Evolutionary conservation across 1,140 invertebrate genomes (phyloP), one percentile per base, ranked within the genome.

Genomic region (Trichonephila clavata): DNA sequence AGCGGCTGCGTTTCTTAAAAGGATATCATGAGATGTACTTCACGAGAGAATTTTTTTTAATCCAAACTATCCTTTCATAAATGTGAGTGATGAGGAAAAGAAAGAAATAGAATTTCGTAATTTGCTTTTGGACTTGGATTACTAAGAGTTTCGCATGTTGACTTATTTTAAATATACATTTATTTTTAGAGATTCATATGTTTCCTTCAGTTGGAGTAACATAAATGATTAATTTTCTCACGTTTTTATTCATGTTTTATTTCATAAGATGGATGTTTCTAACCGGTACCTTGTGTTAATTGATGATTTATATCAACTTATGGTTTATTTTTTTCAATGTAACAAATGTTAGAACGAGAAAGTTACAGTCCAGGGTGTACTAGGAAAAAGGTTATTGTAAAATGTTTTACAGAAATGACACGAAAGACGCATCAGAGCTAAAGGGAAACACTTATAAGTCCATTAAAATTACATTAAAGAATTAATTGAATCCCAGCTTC

Each of bases 41-140:
- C 71, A 77, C 27, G 27, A 7, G 71, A 20, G 32, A 18, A 5
- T 16, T 27, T 18, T 71, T 71, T 77, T 77, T 77, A 39, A 77
- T 32, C 71, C 27, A 77, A 77, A 16, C 27, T 14, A 77, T 77
- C 27, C 71, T 77, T 77, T 77, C 84, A 60, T 32, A 59, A 63
- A 61, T 60, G n/a, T 86, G 84, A 86, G 59, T 86, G 84, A 86
- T 86, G 84, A 84, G 81, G 43, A 39, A 57, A 84, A 57, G 13
- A 59, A 77, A 50, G 27, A 84, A 21, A 14, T 13, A 18, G 43
- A n/a, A 84, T 84, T 84, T 84, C 18, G 21, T 24, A 84, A 84
- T 84, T 84, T 77, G 20, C 8, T n/a, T 59, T 84, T 84, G 80
- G 18, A 81, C 65, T 68, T 68, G n/a, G n/a, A n/a, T 68, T 24